Base-by-base conservation (phyloP, 2,888 invertebrate species). In the Monopis laevigella region DNA sequence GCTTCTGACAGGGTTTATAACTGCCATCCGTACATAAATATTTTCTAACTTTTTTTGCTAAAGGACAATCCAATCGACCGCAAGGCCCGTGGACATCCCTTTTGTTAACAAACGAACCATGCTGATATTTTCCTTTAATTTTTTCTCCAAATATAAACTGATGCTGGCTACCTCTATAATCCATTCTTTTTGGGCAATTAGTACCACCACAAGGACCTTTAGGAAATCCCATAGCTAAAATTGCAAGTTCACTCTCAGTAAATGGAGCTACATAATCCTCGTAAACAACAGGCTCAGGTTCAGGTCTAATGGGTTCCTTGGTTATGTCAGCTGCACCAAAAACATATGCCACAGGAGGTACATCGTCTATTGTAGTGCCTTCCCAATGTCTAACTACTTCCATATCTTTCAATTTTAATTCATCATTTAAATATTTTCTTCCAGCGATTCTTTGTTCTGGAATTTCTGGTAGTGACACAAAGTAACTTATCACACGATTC, bases 201-300 rank as follows among this genome's bases (percentile, higher is more conserved):
- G 74, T 77, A n/a, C 80, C 80, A 41, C 77, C 78, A 49, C 80
- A 80, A 2, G 78, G 78, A 0, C 80, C 80, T 52, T 77, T 80
- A 1, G 80, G 80, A 42, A 80, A 80, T 30, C 80, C 80, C 80
- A 80, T 80, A 0, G 80, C 54, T n/a, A 80, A 55, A 41, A 80
- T 80, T 0, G 69, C 65, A 4, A 80, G 50, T 47, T 80, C 80
- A 40, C 71, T 72, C 1, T 48, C 32, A 17, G 77, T 72, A 44
- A 59, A 80, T 2, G 80, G 78, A 36, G 78, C 77, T 1, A 66
- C 65, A 46, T 58, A 80, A 0, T 77, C 75, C 45, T 80, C 77
- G 43, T 61, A 77, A 0, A 65, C 32, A 14, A 50, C 56, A 0
- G 54, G 55, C 35, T 71, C 70, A 43, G 65, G 64, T 1, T 45